Evolutionary conservation across 2,113 vertebrate species (phyloP), one percentile per base, ranked within the genome.

Genomic region (Triplophysa dalaica): DNA sequence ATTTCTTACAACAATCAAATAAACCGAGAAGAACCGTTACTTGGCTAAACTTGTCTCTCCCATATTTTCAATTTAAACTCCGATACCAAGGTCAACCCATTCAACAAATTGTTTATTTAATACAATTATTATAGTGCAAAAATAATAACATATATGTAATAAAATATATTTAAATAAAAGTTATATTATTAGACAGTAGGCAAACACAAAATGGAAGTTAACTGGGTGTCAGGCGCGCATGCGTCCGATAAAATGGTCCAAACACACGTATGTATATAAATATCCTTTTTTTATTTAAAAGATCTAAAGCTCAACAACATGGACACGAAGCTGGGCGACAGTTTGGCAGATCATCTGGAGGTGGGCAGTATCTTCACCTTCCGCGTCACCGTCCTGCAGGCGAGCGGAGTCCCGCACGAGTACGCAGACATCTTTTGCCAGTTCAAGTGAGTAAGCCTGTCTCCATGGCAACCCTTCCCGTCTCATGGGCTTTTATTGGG

Each of bases 351-450:
- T 63, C 95, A 98, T 87, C 87, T 99, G 90, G 96, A 98, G 83
- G 90, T 98, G 86, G 97, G 97, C 54, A 97, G 92, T 1, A 93
- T 96, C 81, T 99, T 98, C 48, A 99, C 97, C 17, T 99, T 99
- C 90, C 95, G 98, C 0, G 97, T 99, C 69, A 99, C 98, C 0
- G 97, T 99, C 81, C 91, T 99, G 0, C 98, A 99, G 89, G 97
- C 97, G 87, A 94, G 90, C 0, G 94, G 96, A 29, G 90, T 99
- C 90, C 95, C 91, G 2, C 95, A 95, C 0, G 98, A 99, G 81
- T 99, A 97, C 0, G 97, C 98, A 0, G 98, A 99, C 67, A 98
- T 99, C 86, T 99, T 99, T 90, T 99, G 98, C 88, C 98, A 99
- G 82, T 99, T 99, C 94, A 99, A 99, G 98, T 99, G 91, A 97